phyloP scores from a whole-genome alignment of 2,888 invertebrate genomes.

The Meteorus cinctellus region DNA sequence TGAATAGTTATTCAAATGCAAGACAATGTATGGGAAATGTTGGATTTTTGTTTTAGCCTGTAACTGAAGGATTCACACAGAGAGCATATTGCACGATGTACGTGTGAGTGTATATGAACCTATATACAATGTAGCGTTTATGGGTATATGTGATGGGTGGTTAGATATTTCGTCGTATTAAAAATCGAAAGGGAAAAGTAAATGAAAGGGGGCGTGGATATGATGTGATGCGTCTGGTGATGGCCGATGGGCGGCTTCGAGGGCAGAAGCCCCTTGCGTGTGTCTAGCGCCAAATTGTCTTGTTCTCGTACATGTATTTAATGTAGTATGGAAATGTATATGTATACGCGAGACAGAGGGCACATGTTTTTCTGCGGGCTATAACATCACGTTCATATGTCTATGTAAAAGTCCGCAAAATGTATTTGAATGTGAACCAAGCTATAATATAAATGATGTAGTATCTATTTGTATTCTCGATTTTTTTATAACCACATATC shows the following conservation, averaged over 20 bases:
- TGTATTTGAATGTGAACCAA: background rate
- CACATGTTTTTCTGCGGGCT: conserved; percentile 5
- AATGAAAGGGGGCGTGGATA: conserved; percentile 13
- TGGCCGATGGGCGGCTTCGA: conserved; percentile 14
- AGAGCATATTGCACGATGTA: background rate
- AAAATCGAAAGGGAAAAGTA: conserved; percentile 13
- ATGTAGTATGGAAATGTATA: background rate
- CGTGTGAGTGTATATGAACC: background rate
- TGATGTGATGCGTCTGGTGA: conserved; percentile 16
- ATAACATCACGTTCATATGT: background rate
- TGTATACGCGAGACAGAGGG: background rate
- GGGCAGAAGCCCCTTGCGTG: conserved; percentile 16
- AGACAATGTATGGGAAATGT: too few species aligned
- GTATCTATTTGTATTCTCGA: background rate
- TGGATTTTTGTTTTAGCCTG: too few species aligned
- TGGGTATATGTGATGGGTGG: background rate
- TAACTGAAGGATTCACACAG: too few species aligned
- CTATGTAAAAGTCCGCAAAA: conserved; percentile 3
- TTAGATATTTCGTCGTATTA: conserved; percentile 13
- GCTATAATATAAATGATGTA: background rate
- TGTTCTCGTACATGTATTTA: background rate
- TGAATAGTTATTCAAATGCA: too few species aligned
- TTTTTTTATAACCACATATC: background rate
- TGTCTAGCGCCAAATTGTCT: conserved; percentile 15
- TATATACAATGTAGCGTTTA: background rate